Evolutionary conservation across 2,888 invertebrate species (phyloP).

Genomic region (Orchesella flavescens): DNA sequence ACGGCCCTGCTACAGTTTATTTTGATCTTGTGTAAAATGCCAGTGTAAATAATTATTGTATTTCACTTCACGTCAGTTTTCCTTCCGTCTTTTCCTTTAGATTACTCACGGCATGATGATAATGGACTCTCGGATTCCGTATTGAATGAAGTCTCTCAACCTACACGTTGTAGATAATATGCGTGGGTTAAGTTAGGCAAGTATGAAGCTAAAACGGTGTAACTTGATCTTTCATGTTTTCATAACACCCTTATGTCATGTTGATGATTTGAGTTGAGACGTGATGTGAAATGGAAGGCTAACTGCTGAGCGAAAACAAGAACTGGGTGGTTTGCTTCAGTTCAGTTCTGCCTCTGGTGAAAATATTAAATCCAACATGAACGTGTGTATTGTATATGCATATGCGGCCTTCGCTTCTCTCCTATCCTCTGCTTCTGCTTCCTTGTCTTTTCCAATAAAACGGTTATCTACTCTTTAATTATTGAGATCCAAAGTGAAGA

Average conservation of each 20-base stretch:
- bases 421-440: no score
- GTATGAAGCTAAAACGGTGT: slow-evolving; percentile 59
- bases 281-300: slow-evolving; percentile 52
- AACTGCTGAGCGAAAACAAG: slow-evolving; percentile 47
- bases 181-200: not conserved
- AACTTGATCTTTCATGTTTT: slow-evolving; percentile 59
- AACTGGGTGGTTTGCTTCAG: slow-evolving; percentile 31
- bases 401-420: no score
- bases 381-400: no score
- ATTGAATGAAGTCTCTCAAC: not conserved
- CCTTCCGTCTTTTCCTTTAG: slow-evolving; percentile 22
- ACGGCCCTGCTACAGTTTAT: slow-evolving; percentile 28
- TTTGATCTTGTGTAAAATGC: slow-evolving; percentile 49
- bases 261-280: slow-evolving; percentile 53
- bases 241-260: slow-evolving; percentile 63
- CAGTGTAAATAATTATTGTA: slow-evolving; percentile 60
- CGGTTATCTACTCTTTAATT: not conserved
- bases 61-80: slow-evolving; percentile 47
- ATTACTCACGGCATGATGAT: not conserved
- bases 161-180: not conserved
- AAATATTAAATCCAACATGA: no score
- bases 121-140: slow-evolving; percentile 40
- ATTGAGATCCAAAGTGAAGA: slow-evolving; percentile 18
- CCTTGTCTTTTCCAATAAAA: no score
- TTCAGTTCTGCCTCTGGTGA: no score